Base-by-base conservation (phyloP, 2,888 invertebrate genomes). In the Temnothorax unifasciatus region DNA sequence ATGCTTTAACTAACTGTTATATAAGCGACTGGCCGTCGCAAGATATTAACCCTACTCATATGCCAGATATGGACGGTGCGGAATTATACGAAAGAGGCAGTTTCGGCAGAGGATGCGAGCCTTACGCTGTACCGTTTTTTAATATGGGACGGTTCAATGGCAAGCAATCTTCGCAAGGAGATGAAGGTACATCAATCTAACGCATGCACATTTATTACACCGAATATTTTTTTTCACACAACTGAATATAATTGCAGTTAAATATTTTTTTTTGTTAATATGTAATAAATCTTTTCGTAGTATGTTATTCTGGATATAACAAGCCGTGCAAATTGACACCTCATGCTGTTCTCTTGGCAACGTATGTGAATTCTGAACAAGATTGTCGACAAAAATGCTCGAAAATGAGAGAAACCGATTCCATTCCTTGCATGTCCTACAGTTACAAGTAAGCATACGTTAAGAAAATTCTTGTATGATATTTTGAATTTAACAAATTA, bases 31-130 rank as follows among this genome's bases (percentile, higher is more conserved):
- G 97, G 95, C 96, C 96, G 0, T 96, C 96, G 6, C 95, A 96
- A 29, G 97, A 97, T 64, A 96, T 98, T 83, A 96, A 97, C 91
- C 96, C 96, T 63, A 94, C 92, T 29, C 95, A 96, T 38, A 95
- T 96, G 61, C 95, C 96, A 5, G 97, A 97, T 86, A 95, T 92
- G 90, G 90, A 96, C 0, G 96, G 96, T 0, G 97, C 97, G 82
- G 98, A 98, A 94, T 95, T 98, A 38, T 98, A 98, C 90, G 97
- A 98, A 85, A 95, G 98, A 63, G 98, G 97, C 0, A 98, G 97
- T 93, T 98, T 97, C 90, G 98, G 98, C 0, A 96, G 97, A 76
- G 98, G 98, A 0, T 98, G 98, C 90, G 98, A 98, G 93, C 96
- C 97, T 0, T 97, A 97, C 83, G 95, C 89, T 5, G 86, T 90